Evolutionary conservation across 2,113 vertebrate genomes (phyloP), one percentile per base, ranked within the genome.

Genomic region (Falcunculus frontatus): DNA sequence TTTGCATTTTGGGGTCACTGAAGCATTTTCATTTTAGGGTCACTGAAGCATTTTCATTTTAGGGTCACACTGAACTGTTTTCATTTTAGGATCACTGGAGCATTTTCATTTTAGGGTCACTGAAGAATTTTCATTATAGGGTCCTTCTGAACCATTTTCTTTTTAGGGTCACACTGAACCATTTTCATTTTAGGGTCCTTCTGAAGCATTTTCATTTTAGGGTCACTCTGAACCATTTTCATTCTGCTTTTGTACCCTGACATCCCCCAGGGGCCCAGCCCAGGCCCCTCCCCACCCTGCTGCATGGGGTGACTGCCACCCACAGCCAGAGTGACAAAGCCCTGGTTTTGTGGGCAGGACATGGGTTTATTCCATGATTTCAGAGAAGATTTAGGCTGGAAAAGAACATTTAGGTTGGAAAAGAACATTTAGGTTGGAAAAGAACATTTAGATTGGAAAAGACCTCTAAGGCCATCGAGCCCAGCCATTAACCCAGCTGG

Each of bases 331-430:
- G 55, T 0, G 21, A 13, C 49, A 1, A 4, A 30, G 5, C 20
- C 46, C 49, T 8, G 35, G 5, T 6, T 57, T 9, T 26, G 17
- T 3, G 47, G 42, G 59, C 55, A 49, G 64, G 39, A 27, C 5
- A 0, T 1, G 6, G 5, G 3, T 47, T 69, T 53, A 6, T 20
- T 20, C 80, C 35, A 4, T 1, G 13, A 17, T 42, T 59, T 49
- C 68, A 63, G 33, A 5, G 5, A 22, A 32, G 21, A 41, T 70
- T 62, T 44, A 23, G 9, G 42, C 16, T 39, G 39, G 39, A 39
- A 39, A 39, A 39, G 39, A 39, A 21, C 20, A 46, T 46, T 46
- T 20, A 21, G 44, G 7, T 26, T 27, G 49, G 10, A 26, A 67
- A 56, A n/a, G 5, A 49, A 5, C 3, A 62, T 50, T 63, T n/a